Base-by-base conservation (phyloP, 30 jellyfish, hydroid and myxozoan genomes). In the Turritopsis dohrnii region DNA sequence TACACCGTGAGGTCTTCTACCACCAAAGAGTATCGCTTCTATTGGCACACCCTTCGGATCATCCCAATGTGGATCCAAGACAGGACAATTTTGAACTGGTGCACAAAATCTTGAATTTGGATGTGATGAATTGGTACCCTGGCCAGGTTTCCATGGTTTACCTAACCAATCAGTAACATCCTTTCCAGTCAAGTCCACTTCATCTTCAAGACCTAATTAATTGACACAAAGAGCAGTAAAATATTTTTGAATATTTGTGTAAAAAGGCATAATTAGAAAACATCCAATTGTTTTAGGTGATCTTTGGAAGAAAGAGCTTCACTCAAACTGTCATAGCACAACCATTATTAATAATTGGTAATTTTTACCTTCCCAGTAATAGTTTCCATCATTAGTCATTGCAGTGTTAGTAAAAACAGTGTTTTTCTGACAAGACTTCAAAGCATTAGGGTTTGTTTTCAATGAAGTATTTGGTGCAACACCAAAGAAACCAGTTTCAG, bases 31-130 rank as follows among this genome's bases (percentile, higher is more conserved):
- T 9, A 95, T 90, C 28, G 97, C 99, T 29, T 88, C 84, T 21
- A 95, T 95, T 74, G 99, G 97, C 54, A 95, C 99, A 29, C 99
- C 99, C 60, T 85, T 84, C 7, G 95, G 99, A 71, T 89, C 87
- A 54, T 95, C 99, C 99, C 99, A 95, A 0, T 79, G 89, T 53
- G 95, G 96, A 80, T 95, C 97, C 92, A 95, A 87, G 52, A 95
- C 88, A 16, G 95, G 95, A 79, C 99, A 95, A 76, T 95, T 95
- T 28, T 71, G 84, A 71, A 91, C 86, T 25, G 99, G 99, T 26
- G 99, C 95, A 87, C 99, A 95, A 84, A 95, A 95, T 60, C 99
- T 91, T 26, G 99, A 95, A 87, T 95, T 95, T 27, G 99, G 99
- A 84, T 95, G 99, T 8, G 99, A 96, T 5, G 99, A 95, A 41